phyloP scores from a whole-genome alignment of 2,113 vertebrate genomes.

The Toxotes jaculatrix region DNA sequence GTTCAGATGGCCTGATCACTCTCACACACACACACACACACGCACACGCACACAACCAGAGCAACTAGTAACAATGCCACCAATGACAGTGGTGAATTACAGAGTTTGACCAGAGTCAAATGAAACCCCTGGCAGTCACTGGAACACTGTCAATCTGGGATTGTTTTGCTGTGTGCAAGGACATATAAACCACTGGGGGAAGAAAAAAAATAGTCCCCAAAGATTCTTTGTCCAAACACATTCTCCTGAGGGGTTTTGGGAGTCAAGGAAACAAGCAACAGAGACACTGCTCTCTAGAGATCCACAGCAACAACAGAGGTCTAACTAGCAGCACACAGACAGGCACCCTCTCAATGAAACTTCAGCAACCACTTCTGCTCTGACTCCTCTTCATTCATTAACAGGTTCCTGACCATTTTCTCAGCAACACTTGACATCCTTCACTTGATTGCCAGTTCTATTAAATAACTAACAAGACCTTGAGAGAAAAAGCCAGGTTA shows the following conservation, averaged over 20 bases:
- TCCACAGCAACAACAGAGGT: conserved; percentile 52
- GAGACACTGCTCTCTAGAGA: conserved; percentile 58
- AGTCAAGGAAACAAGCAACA: conserved; percentile 83
- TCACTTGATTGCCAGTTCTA: conserved; percentile 61
- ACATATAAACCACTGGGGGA: conserved; percentile 43
- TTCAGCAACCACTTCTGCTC: conserved; percentile 46
- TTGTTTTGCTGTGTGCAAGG: conserved; percentile 60
- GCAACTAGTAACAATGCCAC: not conserved
- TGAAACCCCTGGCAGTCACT: conserved; percentile 20
- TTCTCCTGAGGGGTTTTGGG: conserved; percentile 74
- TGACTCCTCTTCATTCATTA: conserved; percentile 50
- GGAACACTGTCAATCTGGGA: conserved; percentile 34
- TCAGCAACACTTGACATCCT: conserved; percentile 58
- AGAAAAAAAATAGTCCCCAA: conserved; percentile 42
- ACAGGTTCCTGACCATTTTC: conserved; percentile 58
- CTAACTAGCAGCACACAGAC: conserved; percentile 41
- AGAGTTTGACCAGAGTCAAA: conserved; percentile 17
- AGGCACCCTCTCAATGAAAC: conserved; percentile 38
- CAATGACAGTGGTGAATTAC: not conserved
- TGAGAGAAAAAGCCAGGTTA: conserved; percentile 8
- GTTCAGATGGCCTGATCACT: not conserved
- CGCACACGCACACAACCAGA: too few species aligned
- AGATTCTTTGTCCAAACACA: conserved; percentile 75
- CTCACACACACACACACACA: not conserved
- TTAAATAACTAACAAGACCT: conserved; percentile 45